Conservation (phyloP, 2,888 invertebrate genomes). For the Pachymerium ferrugineum region DNA sequence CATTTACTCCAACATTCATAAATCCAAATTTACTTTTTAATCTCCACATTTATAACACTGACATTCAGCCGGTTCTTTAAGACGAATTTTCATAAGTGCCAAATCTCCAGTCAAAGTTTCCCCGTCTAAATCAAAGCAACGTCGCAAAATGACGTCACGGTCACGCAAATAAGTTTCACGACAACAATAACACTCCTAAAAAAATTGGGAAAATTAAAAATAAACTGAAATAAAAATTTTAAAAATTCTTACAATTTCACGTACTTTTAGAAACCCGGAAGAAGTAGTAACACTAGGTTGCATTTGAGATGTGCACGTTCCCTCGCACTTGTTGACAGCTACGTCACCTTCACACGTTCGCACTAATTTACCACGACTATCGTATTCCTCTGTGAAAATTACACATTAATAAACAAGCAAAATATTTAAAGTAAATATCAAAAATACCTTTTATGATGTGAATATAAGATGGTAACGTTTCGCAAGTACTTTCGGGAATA, state of each 20-base stretch:
- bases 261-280: constrained; percentile 80
- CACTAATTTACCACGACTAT: constrained; percentile 73
- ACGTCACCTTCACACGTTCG: constrained; percentile 86
- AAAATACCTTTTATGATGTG: constrained; percentile 73
- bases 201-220: neutral
- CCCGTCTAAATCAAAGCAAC: constrained; percentile 86
- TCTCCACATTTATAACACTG: constrained; percentile 86
- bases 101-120: constrained; percentile 63
- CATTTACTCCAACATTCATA: neutral
- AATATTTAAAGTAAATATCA: neutral
- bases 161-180: constrained; percentile 79
- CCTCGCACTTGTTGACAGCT: constrained; percentile 88
- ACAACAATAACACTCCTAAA: constrained; percentile 85
- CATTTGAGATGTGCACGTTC: constrained; percentile 83
- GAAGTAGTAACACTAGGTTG: constrained; percentile 83
- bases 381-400: constrained; percentile 71
- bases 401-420: neutral
- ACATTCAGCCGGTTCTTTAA: constrained; percentile 82
- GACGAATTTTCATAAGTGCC: constrained; percentile 63
- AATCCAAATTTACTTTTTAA: constrained; percentile 59
- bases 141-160: constrained; percentile 68
- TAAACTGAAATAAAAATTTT: neutral
- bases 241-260: neutral
- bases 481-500: constrained; percentile 55
- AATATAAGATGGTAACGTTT: constrained; percentile 77